Evolutionary conservation across 2,797 vertebrate species (phyloP).

Genomic region (Molothrus aeneus): DNA sequence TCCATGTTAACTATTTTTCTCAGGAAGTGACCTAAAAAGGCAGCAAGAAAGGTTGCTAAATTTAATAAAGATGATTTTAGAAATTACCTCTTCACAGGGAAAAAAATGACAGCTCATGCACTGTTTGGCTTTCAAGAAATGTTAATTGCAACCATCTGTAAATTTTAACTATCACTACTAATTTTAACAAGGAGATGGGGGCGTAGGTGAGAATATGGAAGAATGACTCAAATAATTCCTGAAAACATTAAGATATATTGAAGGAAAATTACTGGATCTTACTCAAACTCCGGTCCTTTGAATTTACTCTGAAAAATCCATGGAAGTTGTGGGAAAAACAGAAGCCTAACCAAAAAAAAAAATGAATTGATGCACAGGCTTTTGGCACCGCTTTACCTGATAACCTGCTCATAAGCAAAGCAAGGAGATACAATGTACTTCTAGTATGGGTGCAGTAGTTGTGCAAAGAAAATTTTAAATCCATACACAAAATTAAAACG

Average conservation of each 20-base stretch:
- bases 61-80: neutral
- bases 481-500: neutral
- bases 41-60: neutral
- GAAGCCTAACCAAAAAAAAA: neutral
- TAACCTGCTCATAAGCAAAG: neutral
- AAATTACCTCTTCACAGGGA: neutral
- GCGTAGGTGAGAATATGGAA: neutral
- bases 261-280: neutral
- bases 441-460: accelerated
- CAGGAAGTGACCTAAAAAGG: neutral
- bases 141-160: neutral
- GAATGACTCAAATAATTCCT: neutral
- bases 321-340: neutral
- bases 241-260: neutral
- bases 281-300: neutral
- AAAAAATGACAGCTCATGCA: neutral
- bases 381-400: neutral
- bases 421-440: neutral
- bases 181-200: neutral
- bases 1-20: neutral
- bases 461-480: neutral
- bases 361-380: accelerated
- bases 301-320: neutral
- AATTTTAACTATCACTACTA: neutral
- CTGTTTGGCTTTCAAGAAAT: neutral